Evolutionary conservation across 2,797 vertebrate genomes (phyloP), one percentile per base, ranked within the genome.

Genomic region (Danio kyathit): DNA sequence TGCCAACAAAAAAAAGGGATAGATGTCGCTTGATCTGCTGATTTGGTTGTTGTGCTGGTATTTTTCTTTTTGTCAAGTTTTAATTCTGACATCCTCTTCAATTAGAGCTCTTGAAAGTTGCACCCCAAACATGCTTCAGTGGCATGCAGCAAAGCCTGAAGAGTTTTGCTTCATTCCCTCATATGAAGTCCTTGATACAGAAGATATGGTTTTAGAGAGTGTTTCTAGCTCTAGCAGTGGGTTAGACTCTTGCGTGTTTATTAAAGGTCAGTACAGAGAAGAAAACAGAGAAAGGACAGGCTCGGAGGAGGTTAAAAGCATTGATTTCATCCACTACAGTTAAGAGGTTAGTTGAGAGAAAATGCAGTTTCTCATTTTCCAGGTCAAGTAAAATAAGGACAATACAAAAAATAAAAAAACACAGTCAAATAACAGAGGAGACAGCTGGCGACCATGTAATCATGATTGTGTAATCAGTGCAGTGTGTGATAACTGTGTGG

Each of bases 301-400:
- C 92, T 89, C 85, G 87, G 88, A 89, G 88, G 83, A 90, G 84
- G 89, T 87, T 88, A 91, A 89, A 88, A 93, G 91, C 83, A 78
- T 61, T 8, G 83, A 84, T 87, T 94, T 94, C 93, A 94, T 92
- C 87, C 91, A 91, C 92, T 94, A 95, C 91, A 90, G 91, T 91
- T 92, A 93, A 93, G 83, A 87, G 87, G 93, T 95, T 95, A 95
- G 94, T 94, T 76, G 84, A 89, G 91, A 92, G 90, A 85, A 93
- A 94, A 95, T 94, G 95, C 94, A 95, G 94, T 94, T 95, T 95
- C 94, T 94, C 94, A 95, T 94, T 93, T 82, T 80, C 73, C 77
- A 54, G 48, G 17, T 81, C 69, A 81, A 69, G 88, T 90, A 90
- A 89, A 92, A 90, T 93, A 90, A 87, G 79, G 82, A 90, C 92